Evolutionary conservation across 2,797 vertebrate genomes (phyloP), one percentile per base, ranked within the genome.

Genomic region (Melanogrammus aeglefinus): DNA sequence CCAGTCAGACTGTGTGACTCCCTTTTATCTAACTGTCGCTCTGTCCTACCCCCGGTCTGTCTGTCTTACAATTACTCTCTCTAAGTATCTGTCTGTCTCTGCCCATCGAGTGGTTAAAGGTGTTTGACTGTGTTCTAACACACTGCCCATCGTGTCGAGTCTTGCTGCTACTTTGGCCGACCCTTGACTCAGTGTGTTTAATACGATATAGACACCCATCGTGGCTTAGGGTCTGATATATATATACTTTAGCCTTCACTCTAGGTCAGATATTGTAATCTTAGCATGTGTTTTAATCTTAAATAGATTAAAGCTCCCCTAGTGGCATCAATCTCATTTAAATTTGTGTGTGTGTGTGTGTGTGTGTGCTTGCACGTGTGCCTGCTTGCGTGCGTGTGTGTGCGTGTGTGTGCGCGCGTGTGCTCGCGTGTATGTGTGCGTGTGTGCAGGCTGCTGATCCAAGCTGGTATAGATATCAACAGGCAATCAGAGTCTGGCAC

Each of bases 401-500:
- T 73, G 73, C 80, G 76, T 72, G 71, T 72, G 72, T 72, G 44
- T 74, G 72, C 72, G 57, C 72, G 77, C 71, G 72, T 74, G 47
- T 71, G 69, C 74, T 6, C 72, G 70, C 76, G 74, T 77, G 77
- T 74, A 57, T 44, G n/a, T n/a, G n/a, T n/a, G n/a, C n/a, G n/a
- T n/a, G n/a, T 44, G 39, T 86, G 0, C 90, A 99, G 97, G 87
- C 94, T 99, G 83, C 94, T 99, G 83, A 96, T 99, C 84, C 97
- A 97, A 88, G 96, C 97, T 0, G 97, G 97, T 72, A 99, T 99
- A 3, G 96, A 99, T 80, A 99, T 99, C 85, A 99, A 99, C 93
- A 94, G 97, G 80, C 97, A 99, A 89, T 97, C 97, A 0, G 97
- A 98, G 93, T 95, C 96, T 0, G 97, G 97, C 87, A 99, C 97